phyloP scores from a whole-genome alignment of 1,140 invertebrate genomes.

The Magallana gigas region DNA sequence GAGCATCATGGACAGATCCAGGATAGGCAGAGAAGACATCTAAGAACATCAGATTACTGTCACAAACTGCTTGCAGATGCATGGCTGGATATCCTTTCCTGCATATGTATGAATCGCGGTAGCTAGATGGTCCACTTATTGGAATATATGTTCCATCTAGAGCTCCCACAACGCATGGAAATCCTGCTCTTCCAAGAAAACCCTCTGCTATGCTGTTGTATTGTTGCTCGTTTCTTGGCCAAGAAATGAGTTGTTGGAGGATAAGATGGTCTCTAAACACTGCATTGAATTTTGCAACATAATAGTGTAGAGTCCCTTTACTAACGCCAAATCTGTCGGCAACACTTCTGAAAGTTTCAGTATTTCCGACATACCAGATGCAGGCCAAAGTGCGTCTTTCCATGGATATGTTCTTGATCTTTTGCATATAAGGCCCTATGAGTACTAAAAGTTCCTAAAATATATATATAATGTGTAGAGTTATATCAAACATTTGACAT shows the following conservation, averaged over 20 bases:
- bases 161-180: not conserved
- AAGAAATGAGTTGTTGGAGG: not conserved
- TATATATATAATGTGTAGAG: not conserved
- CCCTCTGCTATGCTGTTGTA: not conserved
- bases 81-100: slow-evolving; percentile 52
- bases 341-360: slow-evolving; percentile 54
- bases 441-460: not conserved
- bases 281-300: not conserved
- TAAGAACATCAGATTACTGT: slow-evolving; percentile 46
- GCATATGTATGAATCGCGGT: slow-evolving; percentile 52
- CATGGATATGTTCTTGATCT: not conserved
- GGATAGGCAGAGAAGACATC: slow-evolving; percentile 55
- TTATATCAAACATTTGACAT: not conserved
- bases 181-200: slow-evolving; percentile 20
- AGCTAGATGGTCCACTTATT: slow-evolving; percentile 43
- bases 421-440: slow-evolving; percentile 30
- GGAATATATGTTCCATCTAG: slow-evolving; percentile 56
- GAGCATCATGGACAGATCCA: slow-evolving; percentile 55
- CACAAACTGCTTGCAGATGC: slow-evolving; percentile 58
- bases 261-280: slow-evolving; percentile 6
- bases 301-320: slow-evolving; percentile 31
- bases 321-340: slow-evolving; percentile 56
- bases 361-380: slow-evolving; percentile 49
- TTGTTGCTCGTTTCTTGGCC: not conserved
- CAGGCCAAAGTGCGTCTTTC: slow-evolving; percentile 39